These are phyloP conservation scores for Cardiocondyla obscurior DNA, from an alignment of 1,140 invertebrate genomes.

Conservation along the genomic window DNA sequence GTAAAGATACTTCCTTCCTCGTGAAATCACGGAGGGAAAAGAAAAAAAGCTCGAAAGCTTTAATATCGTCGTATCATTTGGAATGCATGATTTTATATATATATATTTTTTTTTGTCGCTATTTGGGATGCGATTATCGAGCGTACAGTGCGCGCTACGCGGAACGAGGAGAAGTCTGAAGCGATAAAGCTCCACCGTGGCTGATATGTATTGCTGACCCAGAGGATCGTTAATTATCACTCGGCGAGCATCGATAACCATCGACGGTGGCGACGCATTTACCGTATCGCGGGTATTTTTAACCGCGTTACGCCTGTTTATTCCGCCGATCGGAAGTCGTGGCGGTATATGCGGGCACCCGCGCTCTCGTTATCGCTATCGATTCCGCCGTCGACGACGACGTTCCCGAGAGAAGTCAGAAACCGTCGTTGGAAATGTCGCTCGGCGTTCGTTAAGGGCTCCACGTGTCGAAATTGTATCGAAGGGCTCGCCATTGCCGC, in stretches of 20 bases:
- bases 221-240: conserved; percentile 58
- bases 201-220: conserved; percentile 50
- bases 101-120: not conserved
- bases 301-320: conserved; percentile 42
- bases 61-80: not conserved
- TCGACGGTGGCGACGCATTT: conserved; percentile 42
- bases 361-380: conserved; percentile 39
- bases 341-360: conserved; percentile 31
- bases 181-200: conserved; percentile 39
- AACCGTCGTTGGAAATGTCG: not conserved
- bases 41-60: not conserved
- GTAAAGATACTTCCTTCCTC: not conserved
- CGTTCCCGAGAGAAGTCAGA: not conserved
- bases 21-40: not conserved
- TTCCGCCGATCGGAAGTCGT: conserved; percentile 49
- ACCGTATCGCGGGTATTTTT: conserved; percentile 48
- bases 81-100: not conserved
- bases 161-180: conserved; percentile 36
- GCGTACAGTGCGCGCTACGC: not conserved
- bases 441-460: not conserved
- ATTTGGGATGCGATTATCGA: conserved; percentile 4
- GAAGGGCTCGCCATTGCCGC: not conserved
- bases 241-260: conserved; percentile 51
- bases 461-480: not conserved
- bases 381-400: conserved; percentile 25